A percentile compares a stretch with the other conserved stretches of the same genome.
Evolutionary conservation across 2,113 vertebrate genomes (phyloP).

Genomic region (Aptenodytes patagonicus): DNA sequence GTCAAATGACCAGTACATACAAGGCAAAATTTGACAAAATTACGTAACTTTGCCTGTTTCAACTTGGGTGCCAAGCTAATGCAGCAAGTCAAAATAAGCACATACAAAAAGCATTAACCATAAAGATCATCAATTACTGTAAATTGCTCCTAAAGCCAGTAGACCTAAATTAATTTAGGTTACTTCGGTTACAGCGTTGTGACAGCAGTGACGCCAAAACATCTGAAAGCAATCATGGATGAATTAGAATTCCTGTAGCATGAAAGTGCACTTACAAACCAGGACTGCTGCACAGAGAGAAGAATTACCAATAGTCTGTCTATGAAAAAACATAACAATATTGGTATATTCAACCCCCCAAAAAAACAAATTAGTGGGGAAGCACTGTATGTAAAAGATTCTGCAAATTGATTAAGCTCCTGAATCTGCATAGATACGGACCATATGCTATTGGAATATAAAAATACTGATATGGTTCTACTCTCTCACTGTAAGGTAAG

Average conservation of each 20-base stretch:
- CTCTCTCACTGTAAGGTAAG: background rate
- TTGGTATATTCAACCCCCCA: background rate
- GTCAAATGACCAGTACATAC: background rate
- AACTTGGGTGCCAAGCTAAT: background rate
- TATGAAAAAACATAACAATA: background rate
- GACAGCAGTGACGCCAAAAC: background rate
- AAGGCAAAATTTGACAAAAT: background rate
- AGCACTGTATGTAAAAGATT: background rate
- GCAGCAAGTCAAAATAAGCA: background rate
- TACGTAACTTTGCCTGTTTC: background rate
- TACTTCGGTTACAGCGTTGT: background rate
- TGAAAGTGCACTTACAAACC: background rate
- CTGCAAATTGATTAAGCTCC: background rate
- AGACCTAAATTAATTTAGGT: constrained; percentile 17
- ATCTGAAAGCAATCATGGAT: background rate
- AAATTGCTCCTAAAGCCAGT: background rate
- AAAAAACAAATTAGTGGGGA: background rate
- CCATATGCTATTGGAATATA: background rate
- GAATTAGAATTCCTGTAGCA: background rate
- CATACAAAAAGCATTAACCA: background rate
- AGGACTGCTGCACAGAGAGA: background rate
- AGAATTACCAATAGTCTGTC: background rate
- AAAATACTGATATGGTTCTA: background rate
- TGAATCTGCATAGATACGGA: background rate
- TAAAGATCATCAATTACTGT: background rate